A percentile compares a stretch with the other conserved stretches of the same genome.
These are phyloP conservation scores for Xestia xanthographa DNA, from an alignment of 2,888 invertebrate species.

Conservation along the genomic window DNA sequence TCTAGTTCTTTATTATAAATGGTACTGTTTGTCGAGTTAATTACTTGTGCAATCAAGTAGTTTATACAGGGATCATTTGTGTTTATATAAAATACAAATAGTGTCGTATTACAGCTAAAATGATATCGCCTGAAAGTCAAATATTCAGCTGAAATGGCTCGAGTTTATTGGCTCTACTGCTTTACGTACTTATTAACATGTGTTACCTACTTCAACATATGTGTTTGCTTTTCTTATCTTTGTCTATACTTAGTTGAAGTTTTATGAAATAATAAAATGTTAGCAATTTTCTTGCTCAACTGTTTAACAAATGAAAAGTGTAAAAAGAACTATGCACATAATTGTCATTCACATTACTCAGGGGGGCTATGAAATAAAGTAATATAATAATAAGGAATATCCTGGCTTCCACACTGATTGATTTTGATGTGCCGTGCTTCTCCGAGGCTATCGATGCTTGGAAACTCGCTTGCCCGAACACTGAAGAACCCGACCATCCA, in stretches of 20 bases:
- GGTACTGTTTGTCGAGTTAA: conserved; percentile 14
- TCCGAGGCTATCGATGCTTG: too few species aligned
- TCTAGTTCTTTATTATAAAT: not conserved
- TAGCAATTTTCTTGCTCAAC: too few species aligned
- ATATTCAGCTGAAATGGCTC: conserved; percentile 27
- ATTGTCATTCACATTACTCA: not conserved
- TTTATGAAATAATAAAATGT: not conserved
- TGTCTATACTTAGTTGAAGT: not conserved
- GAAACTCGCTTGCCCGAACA: too few species aligned
- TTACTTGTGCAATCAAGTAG: conserved; percentile 15
- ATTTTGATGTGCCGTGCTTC: too few species aligned
- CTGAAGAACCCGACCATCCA: too few species aligned
- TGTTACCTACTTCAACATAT: conserved; percentile 5
- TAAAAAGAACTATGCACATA: not conserved
- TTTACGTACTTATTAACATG: not conserved
- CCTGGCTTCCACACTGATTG: too few species aligned
- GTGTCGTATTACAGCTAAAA: conserved; percentile 8
- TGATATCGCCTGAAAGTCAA: conserved; percentile 22
- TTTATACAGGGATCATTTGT: conserved; percentile 20
- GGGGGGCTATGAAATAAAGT: too few species aligned
- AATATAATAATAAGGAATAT: too few species aligned
- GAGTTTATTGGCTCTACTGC: not conserved
- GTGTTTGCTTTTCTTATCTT: conserved; percentile 7
- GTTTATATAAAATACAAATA: conserved; percentile 22
- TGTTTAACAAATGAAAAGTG: conserved; percentile 10